Base-by-base conservation (phyloP, 2,888 invertebrate genomes). In the Drosophila birchii region DNA sequence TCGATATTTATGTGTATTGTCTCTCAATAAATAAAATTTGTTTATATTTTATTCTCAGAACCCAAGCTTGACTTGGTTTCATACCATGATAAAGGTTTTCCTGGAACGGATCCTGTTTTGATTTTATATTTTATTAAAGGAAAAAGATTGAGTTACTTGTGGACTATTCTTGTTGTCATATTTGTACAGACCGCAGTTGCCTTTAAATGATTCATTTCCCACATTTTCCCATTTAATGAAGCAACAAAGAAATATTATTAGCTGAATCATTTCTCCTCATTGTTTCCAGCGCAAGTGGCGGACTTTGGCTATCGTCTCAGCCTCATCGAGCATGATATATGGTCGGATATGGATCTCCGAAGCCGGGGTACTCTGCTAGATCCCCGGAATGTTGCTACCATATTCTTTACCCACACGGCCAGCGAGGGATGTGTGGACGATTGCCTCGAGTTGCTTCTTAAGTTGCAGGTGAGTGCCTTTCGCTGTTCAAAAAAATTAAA, bases 331-430 rank as follows among this genome's bases (percentile, higher is more conserved):
- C 91, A 90, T 34, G 89, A 90, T 61, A 75, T 88, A 20, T 92
- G 92, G 92, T 90, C 88, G 59, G 57, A 66, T 14, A 54, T 75
- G 29, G 51, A 64, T 44, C 36, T 84, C 16, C 69, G 80, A 8
- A 66, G 76, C 23, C 75, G 64, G 18, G 66, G 67, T 8, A 32
- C 29, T 34, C 32, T 70, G 36, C 74, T 91, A 51, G 77, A 87
- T 60, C 55, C 80, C 34, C 60, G 85, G 23, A 86, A 81, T 49
- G 90, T 93, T 1, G 76, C 80, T 1, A 89, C 92, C 61, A 92
- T 94, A 20, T 86, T 93, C 18, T 86, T 93, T 1, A 91, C 93
- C 16, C 93, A 94, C 66, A 94, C 94, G 0, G 93, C 92, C 14
- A 93, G 93, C 2, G 69, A 71, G 1, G 85, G 83, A 38, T 94